phyloP scores from a whole-genome alignment of 2,888 invertebrate species.

The Merodon equestris region DNA sequence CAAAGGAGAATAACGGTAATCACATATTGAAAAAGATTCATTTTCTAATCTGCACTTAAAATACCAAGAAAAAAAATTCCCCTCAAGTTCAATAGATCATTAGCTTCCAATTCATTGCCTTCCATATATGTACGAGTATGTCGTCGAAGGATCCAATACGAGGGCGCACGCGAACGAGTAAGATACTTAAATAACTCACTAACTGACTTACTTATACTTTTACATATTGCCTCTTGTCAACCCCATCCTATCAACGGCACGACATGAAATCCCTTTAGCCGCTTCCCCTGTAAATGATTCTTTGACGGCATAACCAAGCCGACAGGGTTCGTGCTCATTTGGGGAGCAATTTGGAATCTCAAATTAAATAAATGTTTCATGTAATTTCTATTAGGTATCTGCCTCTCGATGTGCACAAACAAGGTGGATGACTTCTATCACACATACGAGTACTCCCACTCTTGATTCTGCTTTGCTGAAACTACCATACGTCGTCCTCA shows the following conservation, averaged over 20 bases:
- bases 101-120: slow-evolving; percentile 54
- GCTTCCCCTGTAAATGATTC: slow-evolving; percentile 37
- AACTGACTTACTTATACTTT: slow-evolving; percentile 4
- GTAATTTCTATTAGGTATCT: slow-evolving; percentile 54
- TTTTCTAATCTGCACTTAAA: slow-evolving; percentile 36
- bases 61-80: background rate
- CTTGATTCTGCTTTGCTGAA: too few species aligned
- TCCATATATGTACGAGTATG: background rate
- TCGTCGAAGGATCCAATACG: background rate
- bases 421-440: too few species aligned
- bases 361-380: slow-evolving; percentile 69
- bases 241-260: background rate
- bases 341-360: slow-evolving; percentile 63
- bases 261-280: slow-evolving; percentile 6
- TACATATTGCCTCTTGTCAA: background rate
- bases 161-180: background rate
- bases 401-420: too few species aligned
- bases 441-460: too few species aligned
- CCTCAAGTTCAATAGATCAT: slow-evolving; percentile 52
- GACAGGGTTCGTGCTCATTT: slow-evolving; percentile 44
- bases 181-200: slow-evolving; percentile 18
- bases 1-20: slow-evolving; percentile 38
- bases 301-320: slow-evolving; percentile 36
- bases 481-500: too few species aligned
- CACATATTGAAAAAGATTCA: slow-evolving; percentile 26